Evolutionary conservation across 92 coral and sea anemone genomes (phyloP).

Genomic region (Meandrina meandrites): DNA sequence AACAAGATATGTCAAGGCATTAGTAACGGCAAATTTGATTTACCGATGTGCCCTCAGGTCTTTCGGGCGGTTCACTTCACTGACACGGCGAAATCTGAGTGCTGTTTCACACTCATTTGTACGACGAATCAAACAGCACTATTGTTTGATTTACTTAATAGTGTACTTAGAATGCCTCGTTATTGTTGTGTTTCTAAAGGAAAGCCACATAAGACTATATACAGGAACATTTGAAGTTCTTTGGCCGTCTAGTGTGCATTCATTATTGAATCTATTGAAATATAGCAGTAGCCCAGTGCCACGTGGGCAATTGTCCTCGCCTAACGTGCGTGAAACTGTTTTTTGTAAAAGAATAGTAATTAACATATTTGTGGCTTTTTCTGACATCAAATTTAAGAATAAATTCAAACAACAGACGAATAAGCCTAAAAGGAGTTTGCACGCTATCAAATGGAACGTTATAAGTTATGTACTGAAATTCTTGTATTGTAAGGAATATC

Average conservation of each 20-base stretch:
- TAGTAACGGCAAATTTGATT: conserved; percentile 5
- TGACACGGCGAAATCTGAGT: neutral
- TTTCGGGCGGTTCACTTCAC: neutral
- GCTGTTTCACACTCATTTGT: neutral
- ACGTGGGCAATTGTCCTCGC: conserved; percentile 38
- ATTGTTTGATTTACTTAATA: neutral
- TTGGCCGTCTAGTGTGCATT: neutral
- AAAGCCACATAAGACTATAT: neutral
- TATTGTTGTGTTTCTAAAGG: neutral
- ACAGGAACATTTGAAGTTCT: conserved; percentile 8
- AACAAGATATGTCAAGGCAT: conserved; percentile 8
- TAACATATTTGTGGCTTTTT: conserved; percentile 7
- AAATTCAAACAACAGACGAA: neutral
- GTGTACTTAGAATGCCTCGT: conserved; percentile 5
- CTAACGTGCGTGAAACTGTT: conserved; percentile 19
- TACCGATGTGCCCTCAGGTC: conserved; percentile 19
- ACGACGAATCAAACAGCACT: neutral
- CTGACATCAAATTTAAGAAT: neutral
- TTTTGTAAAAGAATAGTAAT: neutral
- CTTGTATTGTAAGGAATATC: neutral
- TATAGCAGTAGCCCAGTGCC: neutral
- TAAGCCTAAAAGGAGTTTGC: neutral
- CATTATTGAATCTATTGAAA: conserved; percentile 24
- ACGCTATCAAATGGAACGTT: neutral
- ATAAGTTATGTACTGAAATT: neutral